These are phyloP conservation scores for Bovichtus variegatus DNA, from an alignment of 2,797 vertebrate genomes.

Conservation along the genomic window DNA sequence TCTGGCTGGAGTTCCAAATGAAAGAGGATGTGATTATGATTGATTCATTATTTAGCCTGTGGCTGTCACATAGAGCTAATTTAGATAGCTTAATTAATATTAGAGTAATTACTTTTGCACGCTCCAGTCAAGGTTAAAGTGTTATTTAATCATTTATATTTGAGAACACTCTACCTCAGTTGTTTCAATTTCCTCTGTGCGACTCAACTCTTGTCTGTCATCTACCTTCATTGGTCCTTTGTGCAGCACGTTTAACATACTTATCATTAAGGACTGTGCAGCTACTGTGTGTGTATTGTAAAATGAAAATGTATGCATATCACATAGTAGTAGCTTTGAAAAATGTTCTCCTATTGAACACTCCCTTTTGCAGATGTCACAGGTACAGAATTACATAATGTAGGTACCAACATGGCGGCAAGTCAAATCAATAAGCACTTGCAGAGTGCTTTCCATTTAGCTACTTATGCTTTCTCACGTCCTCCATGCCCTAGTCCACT, in stretches of 20 bases:
- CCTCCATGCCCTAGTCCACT: background rate
- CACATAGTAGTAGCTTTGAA: conserved; percentile 5
- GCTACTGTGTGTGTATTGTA: conserved; percentile 1
- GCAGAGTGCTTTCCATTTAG: conserved; percentile 40
- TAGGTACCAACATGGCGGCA: background rate
- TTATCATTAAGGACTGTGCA: background rate
- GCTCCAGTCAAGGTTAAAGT: conserved; percentile 84
- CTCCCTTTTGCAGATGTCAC: conserved; percentile 21
- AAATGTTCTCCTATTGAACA: conserved; percentile 2
- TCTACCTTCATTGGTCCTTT: background rate
- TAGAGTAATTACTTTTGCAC: conserved; percentile 72
- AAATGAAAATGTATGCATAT: background rate
- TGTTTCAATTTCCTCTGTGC: conserved; percentile 64
- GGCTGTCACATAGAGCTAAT: conserved; percentile 72
- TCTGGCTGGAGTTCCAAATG: conserved; percentile 52
- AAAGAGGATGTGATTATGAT: conserved; percentile 65
- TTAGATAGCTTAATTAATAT: conserved; percentile 80
- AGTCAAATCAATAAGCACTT: conserved; percentile 43
- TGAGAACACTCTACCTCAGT: conserved; percentile 68
- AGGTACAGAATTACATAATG: conserved; percentile 37
- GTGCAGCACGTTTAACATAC: conserved; percentile 2
- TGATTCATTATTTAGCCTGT: conserved; percentile 74
- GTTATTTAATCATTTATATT: conserved; percentile 80
- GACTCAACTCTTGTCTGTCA: conserved; percentile 30
- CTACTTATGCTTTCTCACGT: conserved; percentile 26